Percentiles rank a stretch among this genome's conserved stretches.
Conservation (phyloP, 2,888 invertebrate genomes). For the Ectemnius continuus region DNA sequence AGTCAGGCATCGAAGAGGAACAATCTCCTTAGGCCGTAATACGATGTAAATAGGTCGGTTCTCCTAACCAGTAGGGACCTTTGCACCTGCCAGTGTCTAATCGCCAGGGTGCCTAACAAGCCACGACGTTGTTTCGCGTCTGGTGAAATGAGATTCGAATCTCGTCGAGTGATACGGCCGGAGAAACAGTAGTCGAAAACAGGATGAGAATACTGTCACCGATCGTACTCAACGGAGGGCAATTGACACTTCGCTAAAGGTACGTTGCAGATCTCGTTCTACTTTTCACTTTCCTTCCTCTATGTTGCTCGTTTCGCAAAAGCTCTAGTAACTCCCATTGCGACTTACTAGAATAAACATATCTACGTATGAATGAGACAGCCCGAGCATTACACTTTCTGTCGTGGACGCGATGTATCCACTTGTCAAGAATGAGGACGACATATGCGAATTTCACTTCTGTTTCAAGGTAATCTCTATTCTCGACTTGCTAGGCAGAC, state of each 20-base stretch:
- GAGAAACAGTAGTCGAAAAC: conserved; percentile 21
- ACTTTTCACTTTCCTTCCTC: conserved; percentile 57
- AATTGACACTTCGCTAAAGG: conserved; percentile 55
- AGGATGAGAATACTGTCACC: conserved; percentile 46
- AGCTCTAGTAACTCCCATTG: conserved; percentile 21
- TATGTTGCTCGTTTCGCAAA: conserved; percentile 36
- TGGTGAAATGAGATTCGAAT: conserved; percentile 58
- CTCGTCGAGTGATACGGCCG: conserved; percentile 50
- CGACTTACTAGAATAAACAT: neutral
- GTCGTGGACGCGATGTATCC: neutral
- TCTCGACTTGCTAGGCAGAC: neutral
- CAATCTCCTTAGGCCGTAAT: neutral
- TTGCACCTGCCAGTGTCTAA: conserved; percentile 14
- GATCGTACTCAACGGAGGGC: conserved; percentile 53
- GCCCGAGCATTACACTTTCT: neutral
- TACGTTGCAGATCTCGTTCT: conserved; percentile 58
- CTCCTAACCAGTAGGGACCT: conserved; percentile 19
- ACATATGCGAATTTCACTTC: neutral
- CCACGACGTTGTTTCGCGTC: conserved; percentile 48
- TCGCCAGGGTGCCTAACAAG: conserved; percentile 44
- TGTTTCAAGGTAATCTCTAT: neutral
- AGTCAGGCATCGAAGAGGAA: neutral
- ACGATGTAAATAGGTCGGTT: conserved; percentile 39
- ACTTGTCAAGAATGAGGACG: neutral
- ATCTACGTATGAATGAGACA: neutral